Evolutionary conservation across 2,797 vertebrate species (phyloP).

Genomic region (Pseudomugil tenellus): DNA sequence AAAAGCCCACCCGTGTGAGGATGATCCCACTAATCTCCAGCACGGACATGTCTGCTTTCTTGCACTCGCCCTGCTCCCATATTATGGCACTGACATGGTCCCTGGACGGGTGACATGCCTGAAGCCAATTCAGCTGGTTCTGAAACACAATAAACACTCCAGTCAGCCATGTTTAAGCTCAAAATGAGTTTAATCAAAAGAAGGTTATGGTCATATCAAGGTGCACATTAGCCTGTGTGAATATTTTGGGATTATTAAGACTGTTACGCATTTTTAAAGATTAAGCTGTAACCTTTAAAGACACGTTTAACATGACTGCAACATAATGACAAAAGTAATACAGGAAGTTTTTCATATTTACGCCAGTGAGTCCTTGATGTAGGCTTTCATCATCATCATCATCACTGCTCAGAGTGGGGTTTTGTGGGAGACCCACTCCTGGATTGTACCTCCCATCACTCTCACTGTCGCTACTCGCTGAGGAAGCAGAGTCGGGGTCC

Average conservation of each 20-base stretch:
- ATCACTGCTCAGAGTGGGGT: constrained; percentile 79
- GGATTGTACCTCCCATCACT: constrained; percentile 80
- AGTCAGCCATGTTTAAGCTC: not conserved
- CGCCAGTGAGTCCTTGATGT: constrained; percentile 83
- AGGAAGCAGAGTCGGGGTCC: constrained; percentile 89
- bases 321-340: not conserved
- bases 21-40: constrained; percentile 98
- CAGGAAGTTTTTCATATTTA: constrained; percentile 37
- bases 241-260: not conserved
- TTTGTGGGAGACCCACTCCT: constrained; percentile 65
- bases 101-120: constrained; percentile 92
- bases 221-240: not conserved
- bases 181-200: not conserved
- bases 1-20: constrained; percentile 88
- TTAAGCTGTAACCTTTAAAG: not conserved
- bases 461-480: constrained; percentile 90
- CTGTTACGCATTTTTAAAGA: not conserved
- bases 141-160: constrained; percentile 59
- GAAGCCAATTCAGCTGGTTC: constrained; percentile 95
- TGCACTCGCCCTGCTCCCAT: constrained; percentile 97
- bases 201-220: not conserved
- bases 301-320: not conserved
- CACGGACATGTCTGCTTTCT: constrained; percentile 97
- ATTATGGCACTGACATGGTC: constrained; percentile 95
- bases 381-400: constrained; percentile 91